phyloP scores from a whole-genome alignment of 1,140 invertebrate species.

The Idris sp. region DNA sequence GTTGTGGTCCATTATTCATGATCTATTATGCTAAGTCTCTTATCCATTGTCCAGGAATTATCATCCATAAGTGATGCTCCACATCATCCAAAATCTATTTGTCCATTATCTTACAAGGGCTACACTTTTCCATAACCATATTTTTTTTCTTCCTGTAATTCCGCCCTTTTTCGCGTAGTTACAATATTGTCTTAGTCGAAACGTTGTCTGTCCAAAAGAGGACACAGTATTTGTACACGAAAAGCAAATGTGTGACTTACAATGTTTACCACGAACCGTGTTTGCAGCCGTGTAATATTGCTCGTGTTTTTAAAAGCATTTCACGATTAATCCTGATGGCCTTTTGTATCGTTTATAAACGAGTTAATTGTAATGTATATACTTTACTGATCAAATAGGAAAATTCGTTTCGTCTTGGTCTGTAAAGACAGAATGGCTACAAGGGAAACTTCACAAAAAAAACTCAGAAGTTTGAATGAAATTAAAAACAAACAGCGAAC shows the following conservation, averaged over 20 bases:
- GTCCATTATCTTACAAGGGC: too few species aligned
- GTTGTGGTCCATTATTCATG: constrained; percentile 53
- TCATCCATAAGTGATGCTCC: constrained; percentile 40
- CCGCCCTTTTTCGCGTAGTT: constrained; percentile 7
- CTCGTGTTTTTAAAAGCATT: constrained; percentile 18
- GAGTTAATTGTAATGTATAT: constrained; percentile 7
- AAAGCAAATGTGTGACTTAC: constrained; percentile 45
- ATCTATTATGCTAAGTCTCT: constrained; percentile 52
- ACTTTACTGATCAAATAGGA: too few species aligned
- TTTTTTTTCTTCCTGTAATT: too few species aligned
- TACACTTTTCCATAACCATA: too few species aligned
- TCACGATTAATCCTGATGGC: constrained; percentile 13
- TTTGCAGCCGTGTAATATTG: constrained; percentile 30
- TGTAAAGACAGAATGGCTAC: background rate
- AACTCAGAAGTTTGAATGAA: background rate
- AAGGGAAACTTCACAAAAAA: too few species aligned
- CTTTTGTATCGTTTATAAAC: constrained; percentile 1
- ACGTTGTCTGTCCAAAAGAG: background rate
- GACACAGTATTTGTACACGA: constrained; percentile 19
- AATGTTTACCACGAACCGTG: constrained; percentile 36
- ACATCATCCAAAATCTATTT: constrained; percentile 48
- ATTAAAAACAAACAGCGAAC: constrained; percentile 1
- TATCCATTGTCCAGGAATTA: constrained; percentile 52
- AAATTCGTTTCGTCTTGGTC: too few species aligned
- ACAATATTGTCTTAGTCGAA: constrained; percentile 33